A percentile compares a stretch with the other conserved stretches of the same genome.
Conservation (phyloP, 1,140 invertebrate species). For the Euwallacea similis region DNA sequence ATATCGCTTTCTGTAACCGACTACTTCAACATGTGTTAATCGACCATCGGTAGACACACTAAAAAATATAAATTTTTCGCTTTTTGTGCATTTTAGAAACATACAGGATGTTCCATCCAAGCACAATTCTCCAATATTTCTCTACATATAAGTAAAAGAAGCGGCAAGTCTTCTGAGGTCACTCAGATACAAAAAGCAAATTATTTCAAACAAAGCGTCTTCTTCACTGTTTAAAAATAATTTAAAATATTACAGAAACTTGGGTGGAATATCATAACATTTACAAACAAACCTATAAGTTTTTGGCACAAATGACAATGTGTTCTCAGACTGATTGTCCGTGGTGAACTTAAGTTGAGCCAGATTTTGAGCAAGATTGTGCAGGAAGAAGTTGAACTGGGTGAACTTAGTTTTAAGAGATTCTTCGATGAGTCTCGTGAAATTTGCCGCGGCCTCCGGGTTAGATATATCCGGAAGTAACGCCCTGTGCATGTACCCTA, state of each 20-base stretch:
- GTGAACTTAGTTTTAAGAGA: conserved; percentile 87
- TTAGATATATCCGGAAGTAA: conserved; percentile 84
- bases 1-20: conserved; percentile 91
- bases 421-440: conserved; percentile 89
- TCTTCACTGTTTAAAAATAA: too few species aligned
- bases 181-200: too few species aligned
- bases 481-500: conserved; percentile 89
- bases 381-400: conserved; percentile 97
- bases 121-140: conserved; percentile 4
- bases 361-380: conserved; percentile 89
- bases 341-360: conserved; percentile 90
- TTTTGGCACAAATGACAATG: conserved; percentile 92
- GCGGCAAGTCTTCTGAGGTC: not conserved
- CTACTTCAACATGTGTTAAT: conserved; percentile 81
- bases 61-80: conserved; percentile 8
- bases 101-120: not conserved
- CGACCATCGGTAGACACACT: conserved; percentile 89
- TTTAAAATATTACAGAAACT: too few species aligned
- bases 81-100: not conserved
- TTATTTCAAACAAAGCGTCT: not conserved
- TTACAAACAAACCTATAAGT: conserved; percentile 80
- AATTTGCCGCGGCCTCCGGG: conserved; percentile 90
- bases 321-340: conserved; percentile 78
- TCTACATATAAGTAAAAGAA: not conserved
- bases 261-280: not conserved